Evolutionary conservation across 2,113 vertebrate genomes (phyloP), one percentile per base, ranked within the genome.

Genomic region (Alaudala cheleensis): DNA sequence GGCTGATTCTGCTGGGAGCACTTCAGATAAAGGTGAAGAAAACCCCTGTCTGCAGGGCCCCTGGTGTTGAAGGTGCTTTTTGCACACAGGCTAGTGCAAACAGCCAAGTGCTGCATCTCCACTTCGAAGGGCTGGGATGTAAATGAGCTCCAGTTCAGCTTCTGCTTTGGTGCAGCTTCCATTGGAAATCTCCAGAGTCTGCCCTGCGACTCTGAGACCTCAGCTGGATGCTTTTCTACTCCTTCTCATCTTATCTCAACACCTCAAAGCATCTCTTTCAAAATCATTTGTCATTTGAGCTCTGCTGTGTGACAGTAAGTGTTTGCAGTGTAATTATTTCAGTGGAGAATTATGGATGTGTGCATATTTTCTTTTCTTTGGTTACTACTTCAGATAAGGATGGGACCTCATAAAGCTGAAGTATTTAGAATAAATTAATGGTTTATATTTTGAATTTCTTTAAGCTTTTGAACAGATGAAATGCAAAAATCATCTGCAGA

Each of bases 301-400:
- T 94, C 88, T 93, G 47, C 88, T 64, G 67, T 47, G 64, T 64
- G 85, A 95, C 79, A 80, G 93, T 95, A 86, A 97, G 93, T 96
- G 67, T 54, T 73, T 54, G 34, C 39, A 58, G 11, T 49, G 44
- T 26, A 45, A 31, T 88, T 58, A 76, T 77, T 66, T 62, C 51
- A 49, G 37, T 70, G 42, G 33, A 72, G 53, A 77, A 50, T 54
- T 72, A 54, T 1, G 3, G 20, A 31, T 45, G 18, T 53, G 11
- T 42, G 24, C 26, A 25, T 60, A 31, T 2, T 22, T 34, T 45
- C 44, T 42, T 37, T 51, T 22, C 8, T 61, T 69, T 69, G 9
- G 29, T 24, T 81, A 16, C 29, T 74, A 3, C 45, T 90, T 83
- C 20, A 64, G 64, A 61, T 65, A 29, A 57, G 10, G 14, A 17